Base-by-base conservation (phyloP, 2,113 vertebrate genomes). In the western clawed frog (Xenopus tropicalis) region DNA sequence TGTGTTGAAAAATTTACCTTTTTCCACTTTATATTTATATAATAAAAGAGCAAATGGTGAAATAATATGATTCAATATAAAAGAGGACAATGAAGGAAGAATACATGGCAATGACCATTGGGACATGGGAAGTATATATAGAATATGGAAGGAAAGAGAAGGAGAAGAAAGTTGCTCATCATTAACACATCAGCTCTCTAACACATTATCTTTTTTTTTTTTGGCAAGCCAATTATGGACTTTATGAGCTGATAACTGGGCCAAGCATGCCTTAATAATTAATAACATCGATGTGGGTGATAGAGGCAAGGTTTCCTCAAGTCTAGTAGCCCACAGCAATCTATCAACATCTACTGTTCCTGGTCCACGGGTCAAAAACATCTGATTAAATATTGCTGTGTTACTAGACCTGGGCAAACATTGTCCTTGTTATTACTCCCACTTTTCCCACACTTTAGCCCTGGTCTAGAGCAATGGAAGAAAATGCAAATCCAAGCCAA, bases 11-110 rank as follows among this genome's bases (percentile, higher is more conserved):
- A 37, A 37, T 37, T 20, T 76, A 76, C 73, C 73, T 76, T 76
- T 76, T 43, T 76, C 73, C n/a, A 76, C 73, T 76, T 76, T 21
- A 63, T 25, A 63, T 61, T 22, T 22, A 65, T 66, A 42, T 63
- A 64, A 64, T 56, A 23, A 6, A 66, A 52, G n/a, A 57, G 61
- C 14, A 63, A 14, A 42, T 20, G 37, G 37, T 13, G 21, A 17
- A 43, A 20, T 42, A 24, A 9, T 37, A 3, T 37, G 10, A 37
- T 37, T 25, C 23, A 43, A 72, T 25, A 58, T 42, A 66, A 17
- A 3, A 61, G 8, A 61, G 22, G 21, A 13, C 22, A 24, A 52
- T 19, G 37, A 19, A 61, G 44, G 12, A 42, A 22, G 9, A 62
- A 69, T 62, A 29, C 11, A 48, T 14, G 57, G 16, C 9, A 8